A percentile compares a stretch with the other conserved stretches of the same genome.
These are phyloP conservation scores for Prolemur simus DNA, from an alignment of 2,113 vertebrate genomes.

Conservation along the genomic window DNA sequence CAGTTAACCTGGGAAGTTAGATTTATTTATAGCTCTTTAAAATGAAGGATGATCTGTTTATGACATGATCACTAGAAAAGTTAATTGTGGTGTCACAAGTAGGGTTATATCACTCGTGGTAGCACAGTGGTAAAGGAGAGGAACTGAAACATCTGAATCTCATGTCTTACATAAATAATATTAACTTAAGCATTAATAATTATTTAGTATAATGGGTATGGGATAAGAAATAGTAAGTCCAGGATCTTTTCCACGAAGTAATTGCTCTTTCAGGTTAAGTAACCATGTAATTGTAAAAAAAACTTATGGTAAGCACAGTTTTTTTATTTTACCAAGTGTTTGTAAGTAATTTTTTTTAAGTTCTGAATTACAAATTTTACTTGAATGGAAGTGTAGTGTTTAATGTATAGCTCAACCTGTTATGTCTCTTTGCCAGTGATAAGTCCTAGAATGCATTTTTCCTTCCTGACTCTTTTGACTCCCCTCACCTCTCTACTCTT, in stretches of 20 bases:
- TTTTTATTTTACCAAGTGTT: not conserved
- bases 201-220: conserved; percentile 22
- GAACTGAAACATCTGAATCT: conserved; percentile 31
- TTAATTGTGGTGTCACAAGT: conserved; percentile 68
- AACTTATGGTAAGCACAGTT: conserved; percentile 43
- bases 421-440: not conserved
- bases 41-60: conserved; percentile 36
- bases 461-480: not conserved
- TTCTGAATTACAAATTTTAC: conserved; percentile 41
- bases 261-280: conserved; percentile 8
- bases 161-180: conserved; percentile 33
- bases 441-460: not conserved
- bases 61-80: conserved; percentile 55
- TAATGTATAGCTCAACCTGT: conserved; percentile 14
- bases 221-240: conserved; percentile 29
- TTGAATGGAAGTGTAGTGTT: not conserved
- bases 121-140: not conserved
- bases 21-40: conserved; percentile 40
- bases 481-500: not conserved
- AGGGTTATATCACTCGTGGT: not conserved
- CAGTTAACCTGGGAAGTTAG: not conserved
- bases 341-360: not conserved
- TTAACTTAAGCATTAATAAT: conserved; percentile 42
- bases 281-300: conserved; percentile 49
- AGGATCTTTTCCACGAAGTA: conserved; percentile 34